phyloP scores from a whole-genome alignment of 2,113 vertebrate species.

The Pterophyllum scalare region DNA sequence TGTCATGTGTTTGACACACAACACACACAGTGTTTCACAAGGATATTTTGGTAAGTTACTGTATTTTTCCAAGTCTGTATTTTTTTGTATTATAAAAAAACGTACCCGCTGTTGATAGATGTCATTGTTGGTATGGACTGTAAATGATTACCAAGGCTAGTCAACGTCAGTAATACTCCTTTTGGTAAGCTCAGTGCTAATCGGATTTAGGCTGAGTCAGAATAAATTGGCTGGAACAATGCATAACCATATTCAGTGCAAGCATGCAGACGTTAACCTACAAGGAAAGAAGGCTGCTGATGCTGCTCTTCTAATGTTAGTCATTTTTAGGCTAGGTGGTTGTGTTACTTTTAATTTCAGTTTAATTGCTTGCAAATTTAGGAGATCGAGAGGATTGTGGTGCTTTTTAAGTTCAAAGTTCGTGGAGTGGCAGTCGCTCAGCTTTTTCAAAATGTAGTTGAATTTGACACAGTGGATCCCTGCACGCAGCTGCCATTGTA shows the following conservation, averaged over 20 bases:
- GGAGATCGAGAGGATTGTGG: background rate
- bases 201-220: background rate
- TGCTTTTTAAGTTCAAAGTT: background rate
- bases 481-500: background rate
- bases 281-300: background rate
- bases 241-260: accelerated
- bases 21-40: too few species aligned
- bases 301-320: background rate
- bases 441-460: slow-evolving; percentile 1
- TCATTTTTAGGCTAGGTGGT: background rate
- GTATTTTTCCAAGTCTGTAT: background rate
- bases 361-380: background rate
- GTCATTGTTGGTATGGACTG: background rate
- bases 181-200: too few species aligned
- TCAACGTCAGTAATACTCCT: too few species aligned
- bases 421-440: background rate
- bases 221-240: background rate
- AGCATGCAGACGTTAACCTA: background rate
- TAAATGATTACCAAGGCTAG: background rate
- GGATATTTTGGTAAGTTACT: background rate
- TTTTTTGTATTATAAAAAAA: background rate
- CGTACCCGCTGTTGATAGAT: too few species aligned
- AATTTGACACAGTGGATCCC: slow-evolving; percentile 13
- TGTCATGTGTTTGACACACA: too few species aligned
- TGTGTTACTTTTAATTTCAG: too few species aligned